phyloP scores from a whole-genome alignment of 2,888 invertebrate genomes.

The Ennomos fuscantarius region DNA sequence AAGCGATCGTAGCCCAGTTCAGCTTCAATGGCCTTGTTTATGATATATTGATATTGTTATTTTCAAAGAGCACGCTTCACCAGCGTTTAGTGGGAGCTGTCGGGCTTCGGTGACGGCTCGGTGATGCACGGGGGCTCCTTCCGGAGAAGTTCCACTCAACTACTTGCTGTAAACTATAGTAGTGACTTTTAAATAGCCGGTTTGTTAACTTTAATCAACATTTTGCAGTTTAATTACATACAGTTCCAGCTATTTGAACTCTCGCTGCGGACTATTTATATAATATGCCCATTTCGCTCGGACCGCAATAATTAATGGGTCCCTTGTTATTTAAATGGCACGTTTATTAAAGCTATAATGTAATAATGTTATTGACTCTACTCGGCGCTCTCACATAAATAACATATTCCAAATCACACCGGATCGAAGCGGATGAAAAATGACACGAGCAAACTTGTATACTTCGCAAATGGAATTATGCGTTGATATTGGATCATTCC shows the following conservation, averaged over 20 bases:
- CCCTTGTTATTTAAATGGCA: too few relatives aligned
- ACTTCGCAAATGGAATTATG: too few relatives aligned
- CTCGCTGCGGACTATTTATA: neutral
- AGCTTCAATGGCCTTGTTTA: conserved; percentile 10
- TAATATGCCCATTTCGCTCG: too few relatives aligned
- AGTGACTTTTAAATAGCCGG: conserved; percentile 2
- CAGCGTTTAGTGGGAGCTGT: conserved; percentile 2
- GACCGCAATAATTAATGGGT: too few relatives aligned
- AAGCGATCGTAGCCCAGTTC: neutral
- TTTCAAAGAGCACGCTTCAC: conserved; percentile 10
- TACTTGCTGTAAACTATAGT: conserved; percentile 5
- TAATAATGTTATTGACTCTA: too few relatives aligned
- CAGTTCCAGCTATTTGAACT: conserved; percentile 2
- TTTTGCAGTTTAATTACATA: conserved; percentile 12
- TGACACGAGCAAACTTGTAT: too few relatives aligned
- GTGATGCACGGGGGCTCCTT: neutral
- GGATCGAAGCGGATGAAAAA: too few relatives aligned
- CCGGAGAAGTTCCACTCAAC: conserved; percentile 1
- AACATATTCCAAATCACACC: too few relatives aligned
- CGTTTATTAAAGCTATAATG: too few relatives aligned
- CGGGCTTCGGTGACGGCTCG: neutral
- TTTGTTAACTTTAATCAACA: conserved; percentile 4
- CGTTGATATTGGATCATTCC: neutral
- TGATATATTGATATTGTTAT: conserved; percentile 18
- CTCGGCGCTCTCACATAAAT: too few relatives aligned